Percentiles rank a stretch among this genome's conserved stretches.
phyloP scores from a whole-genome alignment of 2,888 invertebrate species.

The Meloe dianella region DNA sequence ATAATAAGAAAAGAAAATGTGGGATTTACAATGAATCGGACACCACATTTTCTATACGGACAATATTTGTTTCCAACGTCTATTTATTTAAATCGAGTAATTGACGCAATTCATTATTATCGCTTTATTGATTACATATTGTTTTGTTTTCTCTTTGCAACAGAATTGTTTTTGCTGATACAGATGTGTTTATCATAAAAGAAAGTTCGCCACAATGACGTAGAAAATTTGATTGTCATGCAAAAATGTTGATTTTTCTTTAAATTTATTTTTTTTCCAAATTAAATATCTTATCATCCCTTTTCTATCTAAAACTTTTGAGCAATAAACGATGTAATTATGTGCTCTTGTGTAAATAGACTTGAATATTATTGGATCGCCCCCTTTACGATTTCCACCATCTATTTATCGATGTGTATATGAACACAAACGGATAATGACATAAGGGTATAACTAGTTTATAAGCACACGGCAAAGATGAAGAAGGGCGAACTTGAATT shows the following conservation, averaged over 20 bases:
- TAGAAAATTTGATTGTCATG: too few relatives aligned
- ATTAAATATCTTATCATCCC: background rate
- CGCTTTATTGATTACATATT: too few relatives aligned
- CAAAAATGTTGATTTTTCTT: too few relatives aligned
- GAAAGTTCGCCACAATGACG: too few relatives aligned
- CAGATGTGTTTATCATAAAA: too few relatives aligned
- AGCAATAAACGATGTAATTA: slow-evolving; percentile 18
- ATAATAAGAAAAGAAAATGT: background rate
- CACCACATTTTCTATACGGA: background rate
- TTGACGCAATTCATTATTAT: too few relatives aligned
- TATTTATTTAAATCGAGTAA: too few relatives aligned
- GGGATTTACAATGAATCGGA: background rate
- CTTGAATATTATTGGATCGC: slow-evolving; percentile 13
- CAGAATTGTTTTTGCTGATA: too few relatives aligned
- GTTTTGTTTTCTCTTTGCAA: too few relatives aligned
- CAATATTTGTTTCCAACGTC: too few relatives aligned
- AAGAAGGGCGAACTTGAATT: slow-evolving; percentile 42
- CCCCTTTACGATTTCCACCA: background rate
- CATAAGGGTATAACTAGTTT: slow-evolving; percentile 54
- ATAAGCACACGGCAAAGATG: slow-evolving; percentile 41
- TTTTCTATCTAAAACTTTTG: background rate
- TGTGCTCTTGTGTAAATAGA: slow-evolving; percentile 20
- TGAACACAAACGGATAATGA: slow-evolving; percentile 40
- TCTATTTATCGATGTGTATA: slow-evolving; percentile 16
- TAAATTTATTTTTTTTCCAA: background rate